Conservation (phyloP, 2,888 invertebrate species). For the Xylocampa areola region DNA sequence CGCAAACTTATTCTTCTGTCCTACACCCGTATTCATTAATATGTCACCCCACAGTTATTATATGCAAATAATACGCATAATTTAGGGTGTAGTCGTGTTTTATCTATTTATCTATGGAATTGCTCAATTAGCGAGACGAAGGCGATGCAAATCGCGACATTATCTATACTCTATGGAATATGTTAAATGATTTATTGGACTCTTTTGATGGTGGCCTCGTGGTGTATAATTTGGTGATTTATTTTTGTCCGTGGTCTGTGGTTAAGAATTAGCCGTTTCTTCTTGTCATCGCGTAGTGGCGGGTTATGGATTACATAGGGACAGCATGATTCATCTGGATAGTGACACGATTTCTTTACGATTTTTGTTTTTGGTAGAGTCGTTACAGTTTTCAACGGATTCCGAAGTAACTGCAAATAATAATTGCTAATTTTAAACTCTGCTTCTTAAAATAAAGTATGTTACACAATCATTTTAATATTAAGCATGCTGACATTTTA, state of each 20-base stretch:
- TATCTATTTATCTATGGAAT: conserved; percentile 89
- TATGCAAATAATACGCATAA: conserved; percentile 89
- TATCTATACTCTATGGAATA: conserved; percentile 79
- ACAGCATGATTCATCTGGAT: background rate
- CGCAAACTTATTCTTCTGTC: conserved; percentile 26
- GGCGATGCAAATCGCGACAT: conserved; percentile 62
- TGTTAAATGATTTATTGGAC: conserved; percentile 85
- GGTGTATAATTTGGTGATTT: conserved; percentile 45
- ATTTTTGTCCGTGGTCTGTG: conserved; percentile 38
- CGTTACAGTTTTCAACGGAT: too few relatives aligned
- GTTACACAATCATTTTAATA: too few relatives aligned
- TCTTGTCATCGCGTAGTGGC: conserved; percentile 26
- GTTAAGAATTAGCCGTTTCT: conserved; percentile 21
- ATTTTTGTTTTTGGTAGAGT: too few relatives aligned
- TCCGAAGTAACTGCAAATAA: too few relatives aligned
- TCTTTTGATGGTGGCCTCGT: conserved; percentile 47
- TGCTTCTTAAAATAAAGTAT: too few relatives aligned
- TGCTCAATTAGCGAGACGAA: conserved; percentile 84
- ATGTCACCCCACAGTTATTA: conserved; percentile 86
- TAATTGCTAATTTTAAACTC: too few relatives aligned
- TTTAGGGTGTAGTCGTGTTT: conserved; percentile 86
- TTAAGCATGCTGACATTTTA: too few relatives aligned
- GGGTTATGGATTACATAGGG: conserved; percentile 10
- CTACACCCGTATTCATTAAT: conserved; percentile 32
- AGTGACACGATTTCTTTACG: background rate